These are phyloP conservation scores for Phyllotis vaccarum DNA, from an alignment of 2,797 vertebrate genomes.

Conservation along the genomic window DNA sequence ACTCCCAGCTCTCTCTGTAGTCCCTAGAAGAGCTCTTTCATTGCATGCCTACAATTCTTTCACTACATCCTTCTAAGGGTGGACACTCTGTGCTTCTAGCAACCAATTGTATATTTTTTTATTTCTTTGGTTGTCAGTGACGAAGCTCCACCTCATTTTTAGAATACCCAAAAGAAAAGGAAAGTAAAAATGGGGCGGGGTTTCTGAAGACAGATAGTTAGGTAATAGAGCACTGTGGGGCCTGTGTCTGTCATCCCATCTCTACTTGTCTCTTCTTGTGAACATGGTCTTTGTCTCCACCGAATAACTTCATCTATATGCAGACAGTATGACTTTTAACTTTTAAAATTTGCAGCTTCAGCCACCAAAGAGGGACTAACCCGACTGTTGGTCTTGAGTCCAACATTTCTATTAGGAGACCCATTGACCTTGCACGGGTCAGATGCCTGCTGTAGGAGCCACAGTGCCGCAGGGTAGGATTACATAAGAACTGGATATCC, in stretches of 20 bases:
- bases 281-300: not conserved
- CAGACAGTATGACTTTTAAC: slow-evolving; percentile 21
- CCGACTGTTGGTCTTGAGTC: not conserved
- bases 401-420: not conserved
- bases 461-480: not conserved
- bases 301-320: not conserved
- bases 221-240: not conserved
- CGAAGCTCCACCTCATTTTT: slow-evolving; percentile 19
- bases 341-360: slow-evolving; percentile 34
- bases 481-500: not conserved
- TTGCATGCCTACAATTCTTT: not conserved
- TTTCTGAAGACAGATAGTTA: slow-evolving; percentile 21
- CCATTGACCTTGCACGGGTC: not conserved
- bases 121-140: slow-evolving; percentile 3
- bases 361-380: slow-evolving; percentile 27
- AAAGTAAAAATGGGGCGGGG: not conserved
- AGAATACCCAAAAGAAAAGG: not conserved
- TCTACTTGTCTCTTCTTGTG: slow-evolving; percentile 24
- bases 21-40: not conserved
- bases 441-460: not conserved
- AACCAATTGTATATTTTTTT: not conserved
- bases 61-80: not conserved
- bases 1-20: not conserved
- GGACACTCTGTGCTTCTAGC: not conserved
- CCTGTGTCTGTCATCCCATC: not conserved